Conservation (phyloP, 1,140 invertebrate species). For the Cyrtorhinus lividipennis region DNA sequence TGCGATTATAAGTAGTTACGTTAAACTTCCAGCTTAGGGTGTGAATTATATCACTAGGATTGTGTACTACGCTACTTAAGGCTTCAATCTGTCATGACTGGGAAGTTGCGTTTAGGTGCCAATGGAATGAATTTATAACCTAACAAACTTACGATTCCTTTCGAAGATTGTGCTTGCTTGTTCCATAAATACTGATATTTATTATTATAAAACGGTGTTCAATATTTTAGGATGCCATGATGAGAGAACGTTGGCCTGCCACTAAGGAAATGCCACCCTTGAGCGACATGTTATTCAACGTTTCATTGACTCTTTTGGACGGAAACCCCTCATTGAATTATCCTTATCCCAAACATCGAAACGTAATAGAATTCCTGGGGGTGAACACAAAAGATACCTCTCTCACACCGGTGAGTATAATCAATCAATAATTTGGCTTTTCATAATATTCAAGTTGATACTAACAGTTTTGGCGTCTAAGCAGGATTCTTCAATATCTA, state of each 20-base stretch:
- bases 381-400: constrained; percentile 34
- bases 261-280: constrained; percentile 23
- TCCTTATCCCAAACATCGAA: constrained; percentile 34
- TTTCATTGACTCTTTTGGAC: constrained; percentile 33
- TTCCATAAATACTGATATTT: background rate
- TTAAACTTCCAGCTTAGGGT: too few relatives aligned
- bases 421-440: too few relatives aligned
- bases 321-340: constrained; percentile 33
- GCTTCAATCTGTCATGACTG: too few relatives aligned
- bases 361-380: constrained; percentile 42
- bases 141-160: background rate
- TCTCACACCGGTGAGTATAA: too few relatives aligned
- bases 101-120: too few relatives aligned
- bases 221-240: constrained; percentile 14
- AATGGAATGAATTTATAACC: too few relatives aligned
- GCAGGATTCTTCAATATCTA: too few relatives aligned
- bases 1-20: too few relatives aligned
- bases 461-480: too few relatives aligned
- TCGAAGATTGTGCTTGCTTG: background rate
- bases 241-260: constrained; percentile 7
- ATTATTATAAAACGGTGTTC: background rate
- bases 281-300: constrained; percentile 26
- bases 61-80: too few relatives aligned
- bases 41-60: too few relatives aligned
- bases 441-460: too few relatives aligned